phyloP scores from a whole-genome alignment of 35 echinoderm and acorn worm species.

The Chiridota heheva region DNA sequence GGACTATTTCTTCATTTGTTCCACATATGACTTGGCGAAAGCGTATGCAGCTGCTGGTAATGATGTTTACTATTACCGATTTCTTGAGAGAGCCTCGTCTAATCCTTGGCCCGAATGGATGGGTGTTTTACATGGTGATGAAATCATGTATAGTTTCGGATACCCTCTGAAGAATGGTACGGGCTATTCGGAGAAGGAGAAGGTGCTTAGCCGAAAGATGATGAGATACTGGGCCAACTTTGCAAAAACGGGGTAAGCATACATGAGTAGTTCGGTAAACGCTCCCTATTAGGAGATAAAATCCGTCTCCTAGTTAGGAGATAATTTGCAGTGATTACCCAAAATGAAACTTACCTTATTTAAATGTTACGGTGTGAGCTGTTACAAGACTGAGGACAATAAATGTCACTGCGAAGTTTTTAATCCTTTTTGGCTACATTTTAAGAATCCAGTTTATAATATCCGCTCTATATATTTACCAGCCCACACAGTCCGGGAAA shows the following conservation, averaged over 20 bases:
- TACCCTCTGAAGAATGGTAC: slow-evolving; percentile 58
- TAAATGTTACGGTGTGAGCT: too few species aligned
- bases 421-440: too few species aligned
- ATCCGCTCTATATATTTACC: too few species aligned
- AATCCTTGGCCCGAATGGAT: slow-evolving; percentile 89
- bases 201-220: slow-evolving; percentile 72
- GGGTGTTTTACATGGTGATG: slow-evolving; percentile 93
- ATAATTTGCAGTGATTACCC: too few species aligned
- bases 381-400: too few species aligned
- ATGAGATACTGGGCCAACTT: slow-evolving; percentile 94
- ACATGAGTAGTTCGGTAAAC: too few species aligned
- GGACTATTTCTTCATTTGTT: slow-evolving; percentile 66
- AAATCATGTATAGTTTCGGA: slow-evolving; percentile 80
- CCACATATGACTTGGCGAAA: slow-evolving; percentile 53
- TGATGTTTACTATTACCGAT: slow-evolving; percentile 73
- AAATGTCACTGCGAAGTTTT: too few species aligned
- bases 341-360: too few species aligned
- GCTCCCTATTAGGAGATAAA: too few species aligned
- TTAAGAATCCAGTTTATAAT: too few species aligned
- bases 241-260: slow-evolving; percentile 88
- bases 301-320: too few species aligned
- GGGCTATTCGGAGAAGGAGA: slow-evolving; percentile 67
- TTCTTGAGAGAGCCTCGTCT: slow-evolving; percentile 58
- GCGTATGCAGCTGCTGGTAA: slow-evolving; percentile 46
- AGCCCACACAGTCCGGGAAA: too few species aligned